Evolutionary conservation across 2,888 invertebrate species (phyloP).

Genomic region (Bellardia pandia): DNA sequence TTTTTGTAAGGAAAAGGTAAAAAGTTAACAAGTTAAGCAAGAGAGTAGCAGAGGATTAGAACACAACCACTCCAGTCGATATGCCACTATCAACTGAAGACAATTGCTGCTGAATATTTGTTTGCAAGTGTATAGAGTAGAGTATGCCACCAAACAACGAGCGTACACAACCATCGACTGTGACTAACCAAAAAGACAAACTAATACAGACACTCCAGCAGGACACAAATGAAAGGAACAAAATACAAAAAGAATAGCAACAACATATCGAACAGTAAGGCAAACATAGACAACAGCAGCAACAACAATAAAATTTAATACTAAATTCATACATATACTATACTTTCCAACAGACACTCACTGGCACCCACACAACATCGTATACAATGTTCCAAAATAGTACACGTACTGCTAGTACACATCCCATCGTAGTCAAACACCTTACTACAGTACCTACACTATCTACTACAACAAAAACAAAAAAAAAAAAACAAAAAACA

Average conservation of each 20-base stretch:
- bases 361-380: slow-evolving; percentile 47
- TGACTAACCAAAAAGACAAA: slow-evolving; percentile 52
- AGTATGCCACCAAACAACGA: slow-evolving; percentile 35
- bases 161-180: slow-evolving; percentile 44
- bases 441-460: slow-evolving; percentile 18
- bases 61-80: slow-evolving; percentile 75
- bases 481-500: background rate
- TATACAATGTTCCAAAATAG: slow-evolving; percentile 34
- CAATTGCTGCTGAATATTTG: slow-evolving; percentile 63
- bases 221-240: slow-evolving; percentile 64
- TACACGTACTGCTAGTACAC: slow-evolving; percentile 21
- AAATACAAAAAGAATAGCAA: slow-evolving; percentile 22
- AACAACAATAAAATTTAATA: slow-evolving; percentile 1
- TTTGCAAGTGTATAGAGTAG: slow-evolving; percentile 54
- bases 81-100: slow-evolving; percentile 75
- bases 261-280: slow-evolving; percentile 58
- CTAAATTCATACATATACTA: slow-evolving; percentile 3
- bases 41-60: slow-evolving; percentile 54
- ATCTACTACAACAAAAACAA: background rate
- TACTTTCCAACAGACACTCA: background rate
- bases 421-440: slow-evolving; percentile 36
- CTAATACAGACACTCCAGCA: slow-evolving; percentile 59
- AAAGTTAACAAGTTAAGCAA: background rate
- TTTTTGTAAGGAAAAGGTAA: background rate
- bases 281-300: slow-evolving; percentile 42